Base-by-base conservation (phyloP, 2,113 vertebrate genomes). In the Lipotes vexillifer region DNA sequence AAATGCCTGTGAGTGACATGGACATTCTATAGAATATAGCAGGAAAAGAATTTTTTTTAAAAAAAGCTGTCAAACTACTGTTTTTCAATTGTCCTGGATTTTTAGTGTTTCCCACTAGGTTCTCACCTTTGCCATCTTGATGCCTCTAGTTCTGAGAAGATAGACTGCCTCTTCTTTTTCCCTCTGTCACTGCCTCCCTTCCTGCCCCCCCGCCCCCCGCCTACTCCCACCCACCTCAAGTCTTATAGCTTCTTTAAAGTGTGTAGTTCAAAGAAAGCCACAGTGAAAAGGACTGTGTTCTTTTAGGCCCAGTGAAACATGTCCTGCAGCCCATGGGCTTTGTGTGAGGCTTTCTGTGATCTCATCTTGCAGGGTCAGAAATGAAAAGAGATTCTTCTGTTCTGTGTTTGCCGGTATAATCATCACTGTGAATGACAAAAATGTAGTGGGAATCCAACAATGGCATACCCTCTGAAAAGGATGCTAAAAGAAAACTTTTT, bases 331-430 rank as follows among this genome's bases (percentile, higher is more conserved):
- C 97, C 97, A 84, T 65, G 89, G 29, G 21, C 97, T 98, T 98
- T 98, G 90, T 98, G 87, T 90, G 85, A 93, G 97, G 91, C 81
- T 95, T 92, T 86, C 88, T 98, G 97, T 98, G 98, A 98, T 98
- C 97, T 98, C 98, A 93, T 97, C 88, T 95, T 77, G 82, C 96
- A 97, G 88, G 72, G 63, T 95, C 96, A 97, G 97, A 98, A 96
- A 88, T 89, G 97, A 97, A 98, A 98, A 97, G 96, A 88, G 63
- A 80, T 92, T 95, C 97, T 94, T 88, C 97, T 92, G 95, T 98
- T 97, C 98, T 97, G 52, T 97, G 98, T 98, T 97, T 96, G 55
- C 97, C 25, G 68, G n/a, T 95, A 68, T 95, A 97, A 97, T 98
- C 96, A 83, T 90, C 81, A 21, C 29, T 38, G 97, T 96, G 96